Evolutionary conservation across 2,113 vertebrate genomes (phyloP), one percentile per base, ranked within the genome.

Genomic region (Protobothrops flavoviridis): DNA sequence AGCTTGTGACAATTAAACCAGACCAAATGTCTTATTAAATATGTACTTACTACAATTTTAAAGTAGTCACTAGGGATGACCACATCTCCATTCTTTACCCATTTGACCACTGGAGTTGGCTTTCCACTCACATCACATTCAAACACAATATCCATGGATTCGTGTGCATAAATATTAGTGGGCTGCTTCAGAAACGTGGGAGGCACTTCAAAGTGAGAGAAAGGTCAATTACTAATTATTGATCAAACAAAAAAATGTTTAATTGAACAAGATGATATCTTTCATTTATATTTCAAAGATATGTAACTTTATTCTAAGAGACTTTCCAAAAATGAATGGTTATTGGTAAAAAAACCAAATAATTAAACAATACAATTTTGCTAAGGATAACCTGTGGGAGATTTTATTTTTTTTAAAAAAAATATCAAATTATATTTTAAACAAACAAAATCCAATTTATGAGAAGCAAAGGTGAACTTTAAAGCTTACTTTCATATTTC

Each of bases 61-160:
- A 99, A 99, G 96, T 99, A 99, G 97, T 99, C 99, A 3, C 99
- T 99, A 55, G 99, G 99, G 93, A 99, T 99, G 89, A 99, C 99
- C 43, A 99, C 96, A 2, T 99, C 99, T 74, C 99, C 99, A 4
- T 99, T 99, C 96, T 99, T 99, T 88, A 99, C 98, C 99, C 99
- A 99, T 93, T 99, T 99, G 93, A 99, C 99, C 0, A 99, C 98
- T 33, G 99, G 99, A 1, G 98, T 95, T 0, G 99, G 99, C 1
- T 98, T 98, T 4, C 99, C 99, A 0, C 96, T 98, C 55, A 99
- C 99, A 94, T 99, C 98, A 13, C 99, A 99, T 96, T 99, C 98
- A 59, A 99, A 99, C 90, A 99, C 50, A 4, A 99, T 99, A 97
- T 99, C 99, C 98, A 99, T 99, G 88, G 99, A 99, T 94, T 99